Evolutionary conservation across 1,140 invertebrate genomes (phyloP).

Genomic region (Neuroterus valhalla): DNA sequence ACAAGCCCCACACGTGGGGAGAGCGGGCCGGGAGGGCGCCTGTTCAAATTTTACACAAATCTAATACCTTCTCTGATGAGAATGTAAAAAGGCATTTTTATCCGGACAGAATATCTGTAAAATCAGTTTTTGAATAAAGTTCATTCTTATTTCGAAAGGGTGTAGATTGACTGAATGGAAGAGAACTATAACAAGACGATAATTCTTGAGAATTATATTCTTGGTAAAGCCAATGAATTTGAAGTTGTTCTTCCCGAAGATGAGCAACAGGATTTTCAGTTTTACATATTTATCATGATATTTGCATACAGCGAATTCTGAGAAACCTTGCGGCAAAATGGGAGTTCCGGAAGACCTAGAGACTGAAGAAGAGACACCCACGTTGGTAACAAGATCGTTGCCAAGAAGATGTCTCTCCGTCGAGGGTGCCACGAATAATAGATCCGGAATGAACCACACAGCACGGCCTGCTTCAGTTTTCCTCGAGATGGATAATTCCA

Average conservation of each 20-base stretch:
- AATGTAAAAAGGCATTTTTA: no score
- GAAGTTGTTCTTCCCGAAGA: neutral
- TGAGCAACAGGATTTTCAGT: neutral
- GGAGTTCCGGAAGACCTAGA: conserved; percentile 35
- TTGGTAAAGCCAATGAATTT: neutral
- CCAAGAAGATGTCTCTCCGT: conserved; percentile 63
- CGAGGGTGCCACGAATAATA: conserved; percentile 53
- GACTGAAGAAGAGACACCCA: conserved; percentile 40
- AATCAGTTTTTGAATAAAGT: no score
- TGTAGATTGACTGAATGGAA: no score
- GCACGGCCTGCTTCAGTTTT: conserved; percentile 52
- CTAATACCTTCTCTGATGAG: no score
- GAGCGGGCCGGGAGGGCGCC: no score
- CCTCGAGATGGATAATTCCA: conserved; percentile 58
- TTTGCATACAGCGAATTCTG: conserved; percentile 23
- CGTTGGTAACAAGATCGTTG: conserved; percentile 47
- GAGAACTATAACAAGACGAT: no score
- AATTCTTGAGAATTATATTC: no score
- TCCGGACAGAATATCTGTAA: no score
- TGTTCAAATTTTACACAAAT: no score
- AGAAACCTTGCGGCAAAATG: conserved; percentile 28
- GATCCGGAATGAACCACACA: conserved; percentile 46
- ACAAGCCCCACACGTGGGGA: no score
- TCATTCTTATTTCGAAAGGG: no score
- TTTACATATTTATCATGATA: conserved; percentile 17